A percentile compares a stretch with the other conserved stretches of the same genome.
phyloP scores from a whole-genome alignment of 2,113 vertebrate genomes.

The Forbesichthys agassizii region DNA sequence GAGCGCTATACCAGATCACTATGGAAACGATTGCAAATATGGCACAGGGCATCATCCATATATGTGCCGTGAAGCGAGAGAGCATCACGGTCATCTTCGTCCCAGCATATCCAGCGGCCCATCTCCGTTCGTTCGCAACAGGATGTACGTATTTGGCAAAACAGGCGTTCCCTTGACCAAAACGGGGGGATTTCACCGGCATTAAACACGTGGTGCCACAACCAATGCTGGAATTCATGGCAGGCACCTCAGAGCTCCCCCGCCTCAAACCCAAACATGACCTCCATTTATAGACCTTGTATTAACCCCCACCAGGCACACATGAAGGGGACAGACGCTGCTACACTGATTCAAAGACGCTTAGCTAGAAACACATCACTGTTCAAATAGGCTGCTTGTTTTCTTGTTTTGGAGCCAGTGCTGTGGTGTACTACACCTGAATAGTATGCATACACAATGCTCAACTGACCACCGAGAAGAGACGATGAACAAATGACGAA shows the following conservation, averaged over 20 bases:
- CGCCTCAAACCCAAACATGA: constrained; percentile 1
- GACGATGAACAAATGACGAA: constrained; percentile 19
- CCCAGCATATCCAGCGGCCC: neutral
- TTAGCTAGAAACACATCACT: constrained; percentile 74
- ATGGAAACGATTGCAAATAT: constrained; percentile 58
- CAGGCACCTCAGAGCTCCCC: neutral
- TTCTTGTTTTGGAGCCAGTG: constrained; percentile 66
- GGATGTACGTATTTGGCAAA: constrained; percentile 30
- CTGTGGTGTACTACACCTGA: constrained; percentile 72
- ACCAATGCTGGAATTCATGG: too few species aligned
- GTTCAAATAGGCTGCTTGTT: constrained; percentile 77
- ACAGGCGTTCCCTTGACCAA: too few species aligned
- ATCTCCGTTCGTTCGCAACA: constrained; percentile 10
- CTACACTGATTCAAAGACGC: constrained; percentile 77
- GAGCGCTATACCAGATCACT: constrained; percentile 57
- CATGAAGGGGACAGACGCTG: constrained; percentile 59
- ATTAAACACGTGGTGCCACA: too few species aligned
- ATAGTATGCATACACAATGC: constrained; percentile 69
- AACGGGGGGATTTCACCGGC: too few species aligned
- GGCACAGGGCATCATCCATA: constrained; percentile 40
- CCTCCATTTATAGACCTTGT: constrained; percentile 34
- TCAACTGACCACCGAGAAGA: constrained; percentile 62
- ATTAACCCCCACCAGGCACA: constrained; percentile 17
- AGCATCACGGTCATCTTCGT: neutral
- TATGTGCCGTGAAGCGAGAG: neutral